Conservation (phyloP, 2,888 invertebrate genomes). For the Argyresthia goedartella region DNA sequence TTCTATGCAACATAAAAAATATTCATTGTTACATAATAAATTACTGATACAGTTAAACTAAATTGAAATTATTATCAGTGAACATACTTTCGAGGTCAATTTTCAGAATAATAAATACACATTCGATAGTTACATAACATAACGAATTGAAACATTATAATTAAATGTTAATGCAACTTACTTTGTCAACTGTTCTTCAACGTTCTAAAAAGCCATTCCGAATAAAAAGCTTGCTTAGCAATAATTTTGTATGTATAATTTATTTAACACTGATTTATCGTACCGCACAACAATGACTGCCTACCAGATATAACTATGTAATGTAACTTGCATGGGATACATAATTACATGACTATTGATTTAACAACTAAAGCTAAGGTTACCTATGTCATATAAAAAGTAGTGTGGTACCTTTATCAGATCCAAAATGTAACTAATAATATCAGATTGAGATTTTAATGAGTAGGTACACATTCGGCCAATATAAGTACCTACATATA, state of each 20-base stretch:
- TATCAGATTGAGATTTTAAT: slow-evolving; percentile 8
- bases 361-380: slow-evolving; percentile 4
- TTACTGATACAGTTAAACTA: slow-evolving; percentile 63
- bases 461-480: too few relatives aligned
- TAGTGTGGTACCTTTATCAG: neutral
- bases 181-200: neutral
- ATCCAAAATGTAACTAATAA: neutral
- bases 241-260: slow-evolving; percentile 17
- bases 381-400: neutral
- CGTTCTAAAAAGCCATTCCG: slow-evolving; percentile 15
- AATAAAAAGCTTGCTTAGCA: slow-evolving; percentile 42
- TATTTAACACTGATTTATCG: slow-evolving; percentile 24
- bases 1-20: slow-evolving; percentile 74
- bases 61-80: slow-evolving; percentile 52
- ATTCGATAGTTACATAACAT: slow-evolving; percentile 41
- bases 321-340: slow-evolving; percentile 2
- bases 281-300: slow-evolving; percentile 35
- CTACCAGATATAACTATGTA: too few relatives aligned
- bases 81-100: slow-evolving; percentile 18
- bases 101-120: slow-evolving; percentile 8
- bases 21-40: slow-evolving; percentile 69
- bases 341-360: slow-evolving; percentile 5
- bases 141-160: too few relatives aligned
- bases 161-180: too few relatives aligned
- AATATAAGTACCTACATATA: too few relatives aligned